Base-by-base conservation (phyloP, 2,888 invertebrate genomes). In the Monopis laevigella region DNA sequence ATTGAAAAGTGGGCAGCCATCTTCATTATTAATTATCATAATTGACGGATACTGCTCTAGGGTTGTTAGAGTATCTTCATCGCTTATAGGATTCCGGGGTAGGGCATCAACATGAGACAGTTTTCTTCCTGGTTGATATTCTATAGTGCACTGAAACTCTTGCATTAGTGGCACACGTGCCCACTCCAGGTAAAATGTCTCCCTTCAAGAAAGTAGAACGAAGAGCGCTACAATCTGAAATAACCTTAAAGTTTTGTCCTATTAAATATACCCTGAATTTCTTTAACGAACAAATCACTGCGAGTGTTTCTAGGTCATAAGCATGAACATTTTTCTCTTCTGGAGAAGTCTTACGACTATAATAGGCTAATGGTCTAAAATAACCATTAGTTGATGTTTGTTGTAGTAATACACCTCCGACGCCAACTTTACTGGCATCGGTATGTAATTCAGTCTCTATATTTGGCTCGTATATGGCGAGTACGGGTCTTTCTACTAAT, bases 391-490 rank as follows among this genome's bases (percentile, higher is more conserved):
- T 27, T 7, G 26, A 12, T 11, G 8, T 2, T 17, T 43, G 42
- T 21, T 49, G 48, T 5, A 50, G 11, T 11, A 49, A 26, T 6
- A 52, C 45, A 6, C 48, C 52, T 6, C 48, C 50, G 6, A 49
- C n/a, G 3, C 50, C 50, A 12, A 45, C 4, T 10, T 27, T 44
- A 13, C 45, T 48, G 1, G 50, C 51, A 40, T 51, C 49, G 3
- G 45, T 43, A 40, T 48, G 46, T n/a, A 52, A 39, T 39, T 44
- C 49, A 3, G 48, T 48, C 51, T 60, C 27, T 3, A 48, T 24
- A 30, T 40, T 12, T 3, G 47, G 49, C 34, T 51, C 44, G 36
- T 55, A 67, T 4, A 62, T 50, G 0, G 50, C 44, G 4, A 62
- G 39, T 27, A 58, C 47, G 0, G 50, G 53, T n/a, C 48, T 43